Evolutionary conservation across 1,140 invertebrate species (phyloP).

Genomic region (Pseudachorutes palmiensis): DNA sequence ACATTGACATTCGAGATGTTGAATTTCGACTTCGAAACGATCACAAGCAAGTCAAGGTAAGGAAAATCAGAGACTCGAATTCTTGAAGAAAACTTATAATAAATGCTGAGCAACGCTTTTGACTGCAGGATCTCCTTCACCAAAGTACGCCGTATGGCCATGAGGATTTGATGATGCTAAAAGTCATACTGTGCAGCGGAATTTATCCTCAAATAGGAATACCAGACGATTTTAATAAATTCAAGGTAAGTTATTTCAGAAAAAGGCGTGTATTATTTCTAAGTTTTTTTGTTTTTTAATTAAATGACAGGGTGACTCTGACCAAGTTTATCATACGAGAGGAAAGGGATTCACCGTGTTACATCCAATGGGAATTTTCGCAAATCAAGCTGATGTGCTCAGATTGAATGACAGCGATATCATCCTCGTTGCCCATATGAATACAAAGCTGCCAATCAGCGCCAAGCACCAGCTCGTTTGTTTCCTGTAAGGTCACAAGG

Average conservation of each 20-base stretch:
- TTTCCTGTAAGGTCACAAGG: constrained; percentile 68
- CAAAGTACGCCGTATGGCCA: constrained; percentile 64
- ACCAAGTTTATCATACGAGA: constrained; percentile 87
- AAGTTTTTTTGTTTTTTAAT: not conserved
- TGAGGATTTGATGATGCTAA: constrained; percentile 75
- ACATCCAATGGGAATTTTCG: constrained; percentile 83
- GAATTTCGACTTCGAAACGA: constrained; percentile 75
- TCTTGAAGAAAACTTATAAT: too few relatives aligned
- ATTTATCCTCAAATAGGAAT: constrained; percentile 88
- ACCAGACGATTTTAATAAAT: constrained; percentile 86
- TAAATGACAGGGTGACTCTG: constrained; percentile 55
- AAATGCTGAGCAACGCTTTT: constrained; percentile 4
- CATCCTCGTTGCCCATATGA: constrained; percentile 48
- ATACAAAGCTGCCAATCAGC: constrained; percentile 65
- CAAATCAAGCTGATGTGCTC: constrained; percentile 68
- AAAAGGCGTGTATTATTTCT: too few relatives aligned
- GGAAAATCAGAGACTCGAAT: too few relatives aligned
- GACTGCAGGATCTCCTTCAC: constrained; percentile 53
- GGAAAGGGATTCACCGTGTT: constrained; percentile 82
- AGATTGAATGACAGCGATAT: constrained; percentile 69
- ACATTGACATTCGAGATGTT: constrained; percentile 80
- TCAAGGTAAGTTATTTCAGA: constrained; percentile 54
- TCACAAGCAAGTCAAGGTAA: constrained; percentile 53
- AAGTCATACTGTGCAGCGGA: constrained; percentile 81
- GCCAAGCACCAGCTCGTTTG: constrained; percentile 76